Conservation (phyloP, 2,797 vertebrate genomes). For the Euthynnus affinis region DNA sequence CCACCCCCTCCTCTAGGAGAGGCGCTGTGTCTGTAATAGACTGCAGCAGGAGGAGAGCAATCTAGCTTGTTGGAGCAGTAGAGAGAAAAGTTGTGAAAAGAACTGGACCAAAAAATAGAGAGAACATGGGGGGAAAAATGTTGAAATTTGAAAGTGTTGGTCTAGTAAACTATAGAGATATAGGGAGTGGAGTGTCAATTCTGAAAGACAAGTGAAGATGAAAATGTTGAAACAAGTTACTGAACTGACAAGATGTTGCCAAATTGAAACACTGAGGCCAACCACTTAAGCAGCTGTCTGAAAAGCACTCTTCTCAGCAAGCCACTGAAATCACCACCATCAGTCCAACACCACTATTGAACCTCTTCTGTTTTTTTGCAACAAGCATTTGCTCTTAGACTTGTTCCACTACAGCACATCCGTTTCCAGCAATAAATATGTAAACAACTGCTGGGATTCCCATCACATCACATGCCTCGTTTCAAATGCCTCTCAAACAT, state of each 20-base stretch:
- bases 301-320: slow-evolving; percentile 50
- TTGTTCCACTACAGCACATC: not conserved
- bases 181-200: slow-evolving; percentile 5
- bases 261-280: slow-evolving; percentile 59
- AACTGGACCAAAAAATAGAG: slow-evolving; percentile 6
- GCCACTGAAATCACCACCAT: slow-evolving; percentile 37
- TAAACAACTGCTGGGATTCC: too few species aligned
- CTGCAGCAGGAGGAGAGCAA: slow-evolving; percentile 28
- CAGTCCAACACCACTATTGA: slow-evolving; percentile 8
- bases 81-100: not conserved
- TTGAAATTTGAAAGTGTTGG: slow-evolving; percentile 10
- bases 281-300: slow-evolving; percentile 59
- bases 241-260: slow-evolving; percentile 33
- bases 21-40: slow-evolving; percentile 10
- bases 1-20: slow-evolving; percentile 15
- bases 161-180: slow-evolving; percentile 7
- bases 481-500: too few species aligned
- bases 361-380: slow-evolving; percentile 14
- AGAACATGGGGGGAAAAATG: not conserved
- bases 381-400: slow-evolving; percentile 4
- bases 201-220: slow-evolving; percentile 18
- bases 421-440: slow-evolving; percentile 8
- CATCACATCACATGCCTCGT: too few species aligned
- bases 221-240: slow-evolving; percentile 25
- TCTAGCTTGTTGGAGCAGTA: slow-evolving; percentile 22